Percentiles rank a stretch among this genome's conserved stretches.
phyloP scores from a whole-genome alignment of 2,797 vertebrate species.

The Salmo trutta region DNA sequence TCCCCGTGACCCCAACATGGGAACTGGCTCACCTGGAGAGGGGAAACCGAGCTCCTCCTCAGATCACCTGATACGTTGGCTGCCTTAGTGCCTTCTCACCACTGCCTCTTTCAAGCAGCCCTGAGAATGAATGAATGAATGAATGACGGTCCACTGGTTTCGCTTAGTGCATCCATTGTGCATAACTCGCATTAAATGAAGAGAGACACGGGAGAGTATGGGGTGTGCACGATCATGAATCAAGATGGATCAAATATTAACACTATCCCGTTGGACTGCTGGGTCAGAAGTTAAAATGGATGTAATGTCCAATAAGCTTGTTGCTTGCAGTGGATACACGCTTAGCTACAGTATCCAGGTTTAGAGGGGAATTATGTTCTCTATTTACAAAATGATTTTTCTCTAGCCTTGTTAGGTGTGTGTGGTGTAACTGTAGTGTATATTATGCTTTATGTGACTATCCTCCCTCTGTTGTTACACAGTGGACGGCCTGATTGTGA shows the following conservation, averaged over 20 bases:
- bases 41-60: slow-evolving; percentile 43
- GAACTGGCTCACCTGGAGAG: slow-evolving; percentile 76
- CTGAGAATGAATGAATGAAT: slow-evolving; percentile 72
- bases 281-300: slow-evolving; percentile 59
- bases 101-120: slow-evolving; percentile 65
- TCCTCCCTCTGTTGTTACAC: background rate
- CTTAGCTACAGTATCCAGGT: slow-evolving; percentile 16
- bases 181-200: slow-evolving; percentile 66
- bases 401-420: background rate
- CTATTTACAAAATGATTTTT: background rate
- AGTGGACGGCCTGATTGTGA: background rate
- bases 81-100: slow-evolving; percentile 55
- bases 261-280: slow-evolving; percentile 53
- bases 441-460: background rate
- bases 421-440: background rate
- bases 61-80: slow-evolving; percentile 70
- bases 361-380: background rate
- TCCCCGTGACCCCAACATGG: slow-evolving; percentile 73
- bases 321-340: slow-evolving; percentile 26
- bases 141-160: slow-evolving; percentile 73
- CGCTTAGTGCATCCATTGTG: slow-evolving; percentile 76
- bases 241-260: slow-evolving; percentile 68
- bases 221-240: slow-evolving; percentile 71
- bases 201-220: slow-evolving; percentile 55
- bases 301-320: slow-evolving; percentile 54